Base-by-base conservation (phyloP, 2,113 vertebrate genomes). In the Pelodiscus sinensis region DNA sequence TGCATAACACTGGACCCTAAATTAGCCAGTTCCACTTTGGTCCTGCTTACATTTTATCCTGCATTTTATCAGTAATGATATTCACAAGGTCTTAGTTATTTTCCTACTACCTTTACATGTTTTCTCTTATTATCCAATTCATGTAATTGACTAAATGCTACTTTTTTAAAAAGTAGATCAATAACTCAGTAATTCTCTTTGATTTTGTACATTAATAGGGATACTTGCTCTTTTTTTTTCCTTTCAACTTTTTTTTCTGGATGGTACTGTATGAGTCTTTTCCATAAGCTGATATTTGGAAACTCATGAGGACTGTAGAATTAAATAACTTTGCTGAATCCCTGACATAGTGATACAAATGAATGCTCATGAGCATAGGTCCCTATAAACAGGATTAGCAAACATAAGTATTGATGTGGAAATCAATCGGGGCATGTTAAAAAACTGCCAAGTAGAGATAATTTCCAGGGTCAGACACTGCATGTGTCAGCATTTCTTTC, bases 161-260 rank as follows among this genome's bases (percentile, higher is more conserved):
- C 82, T 92, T 90, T n/a, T 92, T 90, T 29, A 12, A 31, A 21
- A 75, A 86, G 3, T 52, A 80, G 89, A 62, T 90, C 14, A 71
- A 24, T 52, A 85, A 83, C 77, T 77, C 22, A 24, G 55, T 18
- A 57, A 13, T 58, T 88, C 3, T 35, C 13, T 18, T 51, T 71
- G 13, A 83, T 79, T 24, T 92, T 2, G 15, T 83, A 54, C 81
- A 55, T 85, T 83, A 91, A 79, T 81, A 31, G 14, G 0, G 2
- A 14, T 79, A 4, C 10, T 54, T 35, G 27, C n/a, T 65, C 1
- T 71, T 94, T 92, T 87, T 90, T 31, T 50, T 90, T 14, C 38
- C 8, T 77, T n/a, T 12, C 38, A 4, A 2, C 1, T 12, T 8
- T 58, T 81, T 54, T 54, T 54, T 10, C 5, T 8, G 4, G 6